These are phyloP conservation scores for Drosophila sp. DNA, from an alignment of 1,140 invertebrate species.

Conservation along the genomic window DNA sequence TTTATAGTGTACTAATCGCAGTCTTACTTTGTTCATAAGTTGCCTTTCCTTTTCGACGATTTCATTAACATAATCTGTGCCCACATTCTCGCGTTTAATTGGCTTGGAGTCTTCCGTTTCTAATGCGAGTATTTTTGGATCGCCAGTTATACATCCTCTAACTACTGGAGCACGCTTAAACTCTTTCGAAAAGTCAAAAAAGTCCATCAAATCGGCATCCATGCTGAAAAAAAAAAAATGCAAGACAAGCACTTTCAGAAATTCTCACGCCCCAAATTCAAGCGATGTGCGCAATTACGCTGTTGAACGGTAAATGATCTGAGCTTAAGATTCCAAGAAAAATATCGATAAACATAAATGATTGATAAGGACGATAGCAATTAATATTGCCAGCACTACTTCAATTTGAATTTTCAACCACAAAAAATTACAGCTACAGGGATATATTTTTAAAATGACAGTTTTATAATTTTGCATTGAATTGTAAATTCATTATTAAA, in stretches of 20 bases:
- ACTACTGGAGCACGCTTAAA: constrained; percentile 48
- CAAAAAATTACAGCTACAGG: too few relatives aligned
- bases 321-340: background rate
- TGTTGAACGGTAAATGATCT: constrained; percentile 53
- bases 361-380: background rate
- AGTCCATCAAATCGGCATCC: constrained; percentile 69
- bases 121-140: background rate
- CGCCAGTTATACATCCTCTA: constrained; percentile 41
- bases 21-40: constrained; percentile 56
- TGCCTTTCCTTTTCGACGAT: constrained; percentile 53
- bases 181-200: constrained; percentile 79
- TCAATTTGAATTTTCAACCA: too few relatives aligned
- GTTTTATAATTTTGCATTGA: too few relatives aligned
- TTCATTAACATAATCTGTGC: constrained; percentile 60
- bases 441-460: too few relatives aligned
- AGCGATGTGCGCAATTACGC: background rate
- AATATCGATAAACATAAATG: constrained; percentile 2
- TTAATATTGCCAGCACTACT: background rate
- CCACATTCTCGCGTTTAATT: constrained; percentile 61
- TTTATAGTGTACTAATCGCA: background rate
- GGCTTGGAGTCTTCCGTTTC: constrained; percentile 38
- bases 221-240: constrained; percentile 32
- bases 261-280: background rate
- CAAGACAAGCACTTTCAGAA: background rate
- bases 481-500: too few relatives aligned